These are phyloP conservation scores for Platycheirus albimanus DNA, from an alignment of 2,888 invertebrate genomes.

Conservation along the genomic window DNA sequence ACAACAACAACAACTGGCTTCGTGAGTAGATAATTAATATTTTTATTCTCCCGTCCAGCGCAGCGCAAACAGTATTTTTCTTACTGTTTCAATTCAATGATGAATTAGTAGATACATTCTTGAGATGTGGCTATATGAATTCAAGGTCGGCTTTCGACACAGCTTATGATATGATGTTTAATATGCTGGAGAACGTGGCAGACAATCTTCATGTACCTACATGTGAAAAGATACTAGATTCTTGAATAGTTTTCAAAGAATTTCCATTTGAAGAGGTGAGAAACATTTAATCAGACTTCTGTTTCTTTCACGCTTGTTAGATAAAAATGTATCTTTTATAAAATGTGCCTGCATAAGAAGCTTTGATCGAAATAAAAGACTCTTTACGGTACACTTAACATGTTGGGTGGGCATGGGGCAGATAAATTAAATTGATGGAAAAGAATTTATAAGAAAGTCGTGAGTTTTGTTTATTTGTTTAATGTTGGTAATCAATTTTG, in stretches of 20 bases:
- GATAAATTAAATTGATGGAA: slow-evolving; percentile 40
- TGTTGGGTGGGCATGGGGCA: slow-evolving; percentile 66
- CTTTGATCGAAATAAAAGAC: slow-evolving; percentile 6
- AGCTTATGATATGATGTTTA: neutral
- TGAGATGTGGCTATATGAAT: slow-evolving; percentile 31
- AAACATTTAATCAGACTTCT: slow-evolving; percentile 67
- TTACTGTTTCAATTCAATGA: slow-evolving; percentile 69
- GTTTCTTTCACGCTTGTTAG: slow-evolving; percentile 44
- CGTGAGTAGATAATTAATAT: slow-evolving; percentile 73
- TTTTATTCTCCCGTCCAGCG: slow-evolving; percentile 46
- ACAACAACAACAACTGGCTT: slow-evolving; percentile 21
- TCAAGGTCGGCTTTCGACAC: slow-evolving; percentile 54
- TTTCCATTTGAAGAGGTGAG: slow-evolving; percentile 41
- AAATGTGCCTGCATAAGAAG: no score
- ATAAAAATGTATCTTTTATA: slow-evolving; percentile 20
- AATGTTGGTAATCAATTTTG: slow-evolving; percentile 60
- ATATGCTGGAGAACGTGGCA: slow-evolving; percentile 46
- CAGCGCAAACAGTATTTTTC: slow-evolving; percentile 29
- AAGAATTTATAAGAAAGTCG: slow-evolving; percentile 24
- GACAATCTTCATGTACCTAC: slow-evolving; percentile 11
- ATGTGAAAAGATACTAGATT: slow-evolving; percentile 39
- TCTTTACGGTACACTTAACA: slow-evolving; percentile 35
- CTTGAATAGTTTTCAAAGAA: slow-evolving; percentile 29
- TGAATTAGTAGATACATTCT: slow-evolving; percentile 67
- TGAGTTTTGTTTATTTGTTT: slow-evolving; percentile 23